Conservation (phyloP, 2,797 vertebrate genomes). For the Microctenopoma steveboyesi region DNA sequence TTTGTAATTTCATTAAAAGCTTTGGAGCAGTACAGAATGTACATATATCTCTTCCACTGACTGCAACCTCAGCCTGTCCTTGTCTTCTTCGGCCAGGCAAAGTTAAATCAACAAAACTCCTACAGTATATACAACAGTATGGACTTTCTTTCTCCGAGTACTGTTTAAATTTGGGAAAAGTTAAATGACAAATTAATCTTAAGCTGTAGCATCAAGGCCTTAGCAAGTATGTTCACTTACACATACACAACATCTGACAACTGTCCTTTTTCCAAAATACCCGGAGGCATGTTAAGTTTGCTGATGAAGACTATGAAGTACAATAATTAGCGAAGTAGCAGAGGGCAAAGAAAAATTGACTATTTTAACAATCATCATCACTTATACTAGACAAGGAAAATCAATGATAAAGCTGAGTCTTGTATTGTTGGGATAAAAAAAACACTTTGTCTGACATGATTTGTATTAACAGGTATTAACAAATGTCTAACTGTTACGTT, state of each 20-base stretch:
- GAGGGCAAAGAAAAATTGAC: slow-evolving; percentile 4
- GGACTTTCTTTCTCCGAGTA: neutral
- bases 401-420: slow-evolving; percentile 27
- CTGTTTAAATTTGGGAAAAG: neutral
- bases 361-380: slow-evolving; percentile 34
- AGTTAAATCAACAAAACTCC: neutral
- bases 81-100: neutral
- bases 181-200: slow-evolving; percentile 5
- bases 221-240: neutral
- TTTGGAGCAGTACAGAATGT: slow-evolving; percentile 21
- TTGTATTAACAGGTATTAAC: neutral
- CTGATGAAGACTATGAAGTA: neutral
- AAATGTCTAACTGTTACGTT: neutral
- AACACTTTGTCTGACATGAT: slow-evolving; percentile 2
- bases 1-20: slow-evolving; percentile 62
- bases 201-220: neutral
- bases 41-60: slow-evolving; percentile 10
- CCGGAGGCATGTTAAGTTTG: neutral
- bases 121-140: neutral
- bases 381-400: slow-evolving; percentile 12
- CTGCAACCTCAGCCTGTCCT: slow-evolving; percentile 22
- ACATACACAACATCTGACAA: neutral
- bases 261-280: neutral
- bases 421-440: slow-evolving; percentile 30
- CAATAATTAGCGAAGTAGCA: neutral